Evolutionary conservation across 2,888 invertebrate genomes (phyloP).

Genomic region (Formica aserva): DNA sequence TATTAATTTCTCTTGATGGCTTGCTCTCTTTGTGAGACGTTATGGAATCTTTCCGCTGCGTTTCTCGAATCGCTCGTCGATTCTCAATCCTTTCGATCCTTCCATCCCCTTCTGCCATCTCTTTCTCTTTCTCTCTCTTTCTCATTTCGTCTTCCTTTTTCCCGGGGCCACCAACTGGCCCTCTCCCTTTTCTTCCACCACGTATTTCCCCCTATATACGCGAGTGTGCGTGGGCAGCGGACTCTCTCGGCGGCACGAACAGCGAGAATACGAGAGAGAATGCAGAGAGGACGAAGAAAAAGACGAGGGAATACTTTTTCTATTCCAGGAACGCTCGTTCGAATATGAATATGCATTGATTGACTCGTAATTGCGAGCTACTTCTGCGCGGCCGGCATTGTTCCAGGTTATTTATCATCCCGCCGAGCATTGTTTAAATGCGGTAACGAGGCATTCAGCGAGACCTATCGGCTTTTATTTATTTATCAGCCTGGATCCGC

Average conservation of each 20-base stretch:
- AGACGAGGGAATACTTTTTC: constrained; percentile 63
- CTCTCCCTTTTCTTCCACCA: constrained; percentile 38
- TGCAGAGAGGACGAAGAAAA: constrained; percentile 52
- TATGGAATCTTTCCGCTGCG: constrained; percentile 72
- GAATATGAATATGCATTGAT: constrained; percentile 79
- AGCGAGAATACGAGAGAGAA: constrained; percentile 55
- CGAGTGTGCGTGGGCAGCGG: constrained; percentile 56
- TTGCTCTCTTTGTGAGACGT: constrained; percentile 72
- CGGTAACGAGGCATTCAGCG: constrained; percentile 74
- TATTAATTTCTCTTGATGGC: constrained; percentile 73
- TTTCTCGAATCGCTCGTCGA: constrained; percentile 60
- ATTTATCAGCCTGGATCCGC: constrained; percentile 61
- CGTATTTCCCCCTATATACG: constrained; percentile 27
- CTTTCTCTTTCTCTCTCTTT: constrained; percentile 29
- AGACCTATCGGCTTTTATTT: constrained; percentile 58
- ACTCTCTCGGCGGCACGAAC: constrained; percentile 58
- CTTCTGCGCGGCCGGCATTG: constrained; percentile 68
- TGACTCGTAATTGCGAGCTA: constrained; percentile 78
- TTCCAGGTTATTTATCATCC: constrained; percentile 74
- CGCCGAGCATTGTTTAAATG: constrained; percentile 70
- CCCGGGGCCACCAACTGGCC: constrained; percentile 46
- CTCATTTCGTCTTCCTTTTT: constrained; percentile 26
- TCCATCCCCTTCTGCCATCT: constrained; percentile 42
- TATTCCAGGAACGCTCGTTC: constrained; percentile 76
- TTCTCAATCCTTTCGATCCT: constrained; percentile 50